Evolutionary conservation across 1,140 invertebrate species (phyloP).

Genomic region (Trichomalopsis sarcophagae): DNA sequence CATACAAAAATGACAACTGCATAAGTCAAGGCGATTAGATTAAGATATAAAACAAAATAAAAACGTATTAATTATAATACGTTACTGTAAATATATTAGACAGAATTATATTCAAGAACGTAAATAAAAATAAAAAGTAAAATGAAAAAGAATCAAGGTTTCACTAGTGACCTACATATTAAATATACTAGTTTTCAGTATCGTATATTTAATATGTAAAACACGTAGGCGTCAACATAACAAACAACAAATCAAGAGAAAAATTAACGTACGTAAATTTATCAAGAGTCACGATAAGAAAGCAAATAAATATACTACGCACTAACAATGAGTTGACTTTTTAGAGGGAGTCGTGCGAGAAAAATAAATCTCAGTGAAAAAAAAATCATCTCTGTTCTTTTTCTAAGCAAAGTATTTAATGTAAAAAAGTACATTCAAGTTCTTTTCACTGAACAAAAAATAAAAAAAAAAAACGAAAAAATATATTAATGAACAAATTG

Average conservation of each 20-base stretch:
- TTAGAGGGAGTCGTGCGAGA: slow-evolving; percentile 52
- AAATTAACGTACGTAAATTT: slow-evolving; percentile 45
- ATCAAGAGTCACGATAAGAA: slow-evolving; percentile 55
- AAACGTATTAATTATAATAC: slow-evolving; percentile 32
- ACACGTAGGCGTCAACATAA: slow-evolving; percentile 27
- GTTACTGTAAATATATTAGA: slow-evolving; percentile 54
- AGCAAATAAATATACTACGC: slow-evolving; percentile 54
- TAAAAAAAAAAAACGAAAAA: slow-evolving; percentile 11
- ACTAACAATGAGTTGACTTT: slow-evolving; percentile 50
- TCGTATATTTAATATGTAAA: slow-evolving; percentile 57
- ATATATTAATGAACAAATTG: slow-evolving; percentile 11
- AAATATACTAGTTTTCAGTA: slow-evolving; percentile 54
- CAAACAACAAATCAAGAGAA: slow-evolving; percentile 38
- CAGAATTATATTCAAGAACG: background rate
- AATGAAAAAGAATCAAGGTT: slow-evolving; percentile 31
- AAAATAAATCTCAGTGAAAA: slow-evolving; percentile 55
- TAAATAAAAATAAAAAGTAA: slow-evolving; percentile 22
- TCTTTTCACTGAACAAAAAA: slow-evolving; percentile 44
- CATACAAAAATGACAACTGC: slow-evolving; percentile 22
- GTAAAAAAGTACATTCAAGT: slow-evolving; percentile 35
- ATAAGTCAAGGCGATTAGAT: slow-evolving; percentile 2
- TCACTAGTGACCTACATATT: slow-evolving; percentile 51
- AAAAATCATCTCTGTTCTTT: slow-evolving; percentile 51
- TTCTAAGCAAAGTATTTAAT: slow-evolving; percentile 31
- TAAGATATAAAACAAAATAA: slow-evolving; percentile 20